A percentile compares a stretch with the other conserved stretches of the same genome.
These are phyloP conservation scores for Nemurella pictetii DNA, from an alignment of 2,888 invertebrate genomes.

Conservation along the genomic window DNA sequence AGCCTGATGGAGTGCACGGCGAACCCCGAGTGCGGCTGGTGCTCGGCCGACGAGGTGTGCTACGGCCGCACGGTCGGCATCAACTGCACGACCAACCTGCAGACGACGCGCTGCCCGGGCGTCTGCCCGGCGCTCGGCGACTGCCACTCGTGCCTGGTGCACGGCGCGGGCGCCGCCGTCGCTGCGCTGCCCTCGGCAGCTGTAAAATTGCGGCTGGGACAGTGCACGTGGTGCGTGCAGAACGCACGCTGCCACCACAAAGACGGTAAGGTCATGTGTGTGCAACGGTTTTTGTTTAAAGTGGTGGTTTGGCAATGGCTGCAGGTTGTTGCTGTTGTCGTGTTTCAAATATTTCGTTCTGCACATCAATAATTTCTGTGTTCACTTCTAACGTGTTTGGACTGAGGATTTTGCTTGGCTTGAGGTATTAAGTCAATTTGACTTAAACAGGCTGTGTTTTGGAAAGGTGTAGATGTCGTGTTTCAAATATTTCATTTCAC, in stretches of 20 bases:
- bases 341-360: no score
- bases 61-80: slow-evolving; percentile 84
- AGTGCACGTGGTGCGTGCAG: slow-evolving; percentile 93
- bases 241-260: slow-evolving; percentile 87
- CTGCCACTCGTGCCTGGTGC: slow-evolving; percentile 88
- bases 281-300: no score
- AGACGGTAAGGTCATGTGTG: no score
- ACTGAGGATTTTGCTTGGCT: no score
- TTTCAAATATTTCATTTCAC: no score
- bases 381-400: no score
- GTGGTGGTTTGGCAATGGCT: no score
- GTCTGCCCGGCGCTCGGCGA: slow-evolving; percentile 87
- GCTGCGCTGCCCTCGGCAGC: slow-evolving; percentile 61
- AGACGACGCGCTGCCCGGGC: slow-evolving; percentile 84
- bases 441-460: no score
- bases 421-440: no score
- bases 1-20: slow-evolving; percentile 79
- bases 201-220: slow-evolving; percentile 74
- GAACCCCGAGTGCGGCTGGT: slow-evolving; percentile 95
- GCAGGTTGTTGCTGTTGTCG: no score
- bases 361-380: no score
- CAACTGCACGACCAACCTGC: slow-evolving; percentile 87
- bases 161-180: slow-evolving; percentile 57
- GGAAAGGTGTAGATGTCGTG: no score
- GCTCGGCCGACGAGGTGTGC: slow-evolving; percentile 79